Conservation (phyloP, 2,888 invertebrate species). For the Platerodrilus igneus region DNA sequence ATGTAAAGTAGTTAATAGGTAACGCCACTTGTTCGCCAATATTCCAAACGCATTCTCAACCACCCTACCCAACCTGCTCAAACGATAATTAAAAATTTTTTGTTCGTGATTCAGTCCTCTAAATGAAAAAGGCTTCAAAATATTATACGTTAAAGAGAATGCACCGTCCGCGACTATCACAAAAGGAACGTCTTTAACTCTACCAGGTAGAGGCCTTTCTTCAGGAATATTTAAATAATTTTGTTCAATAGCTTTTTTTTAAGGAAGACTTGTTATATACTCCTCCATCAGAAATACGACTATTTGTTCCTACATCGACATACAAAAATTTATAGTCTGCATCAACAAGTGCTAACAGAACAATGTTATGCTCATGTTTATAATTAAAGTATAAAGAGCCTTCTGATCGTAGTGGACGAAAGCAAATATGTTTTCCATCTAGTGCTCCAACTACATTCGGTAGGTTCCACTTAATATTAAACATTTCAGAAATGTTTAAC, state of each 20-base stretch:
- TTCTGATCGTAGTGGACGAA: not conserved
- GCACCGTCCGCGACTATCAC: conserved; percentile 30
- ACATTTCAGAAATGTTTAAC: too few relatives aligned
- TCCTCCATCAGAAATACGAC: conserved; percentile 31
- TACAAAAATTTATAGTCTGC: conserved; percentile 1
- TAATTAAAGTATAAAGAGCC: conserved; percentile 1
- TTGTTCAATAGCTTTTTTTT: conserved; percentile 18
- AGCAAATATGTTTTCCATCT: conserved; percentile 2
- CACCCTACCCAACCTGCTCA: conserved; percentile 20
- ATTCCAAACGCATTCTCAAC: conserved; percentile 24
- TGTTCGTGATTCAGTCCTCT: conserved; percentile 28
- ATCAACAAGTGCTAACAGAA: conserved; percentile 2
- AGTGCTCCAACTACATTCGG: too few relatives aligned
- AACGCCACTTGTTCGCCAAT: conserved; percentile 20
- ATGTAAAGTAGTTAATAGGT: too few relatives aligned
- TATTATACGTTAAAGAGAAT: conserved; percentile 31
- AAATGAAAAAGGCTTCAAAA: conserved; percentile 32
- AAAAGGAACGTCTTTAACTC: conserved; percentile 10
- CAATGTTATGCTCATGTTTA: conserved; percentile 1
- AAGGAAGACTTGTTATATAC: conserved; percentile 27
- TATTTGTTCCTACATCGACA: conserved; percentile 10
- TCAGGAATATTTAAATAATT: conserved; percentile 25
- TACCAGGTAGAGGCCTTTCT: conserved; percentile 20
- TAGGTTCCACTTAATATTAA: too few relatives aligned
- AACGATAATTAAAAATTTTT: conserved; percentile 34